These are phyloP conservation scores for Etheostoma perlongum DNA, from an alignment of 2,797 vertebrate genomes.

Conservation along the genomic window DNA sequence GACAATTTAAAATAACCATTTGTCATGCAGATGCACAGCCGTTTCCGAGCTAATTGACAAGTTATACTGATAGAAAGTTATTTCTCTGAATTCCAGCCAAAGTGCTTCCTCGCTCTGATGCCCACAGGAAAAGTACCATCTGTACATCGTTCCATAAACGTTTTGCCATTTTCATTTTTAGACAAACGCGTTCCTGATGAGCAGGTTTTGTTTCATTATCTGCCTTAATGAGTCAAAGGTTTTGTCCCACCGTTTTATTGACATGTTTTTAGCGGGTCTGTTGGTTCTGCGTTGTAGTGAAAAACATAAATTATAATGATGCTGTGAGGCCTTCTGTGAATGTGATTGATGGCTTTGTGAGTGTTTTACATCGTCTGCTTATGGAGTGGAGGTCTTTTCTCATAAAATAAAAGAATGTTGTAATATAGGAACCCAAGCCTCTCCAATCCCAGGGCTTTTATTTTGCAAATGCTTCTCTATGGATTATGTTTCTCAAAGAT, in stretches of 20 bases:
- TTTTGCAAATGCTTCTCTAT: slow-evolving; percentile 57
- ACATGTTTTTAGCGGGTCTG: slow-evolving; percentile 39
- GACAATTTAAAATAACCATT: slow-evolving; percentile 48
- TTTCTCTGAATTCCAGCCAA: slow-evolving; percentile 69
- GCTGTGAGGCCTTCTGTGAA: slow-evolving; percentile 28
- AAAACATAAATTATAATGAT: slow-evolving; percentile 43
- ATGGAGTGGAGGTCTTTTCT: slow-evolving; percentile 41
- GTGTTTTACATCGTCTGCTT: slow-evolving; percentile 38
- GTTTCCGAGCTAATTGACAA: slow-evolving; percentile 63
- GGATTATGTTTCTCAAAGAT: slow-evolving; percentile 58
- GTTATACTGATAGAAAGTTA: slow-evolving; percentile 61
- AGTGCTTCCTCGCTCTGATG: slow-evolving; percentile 62
- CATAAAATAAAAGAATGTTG: slow-evolving; percentile 43
- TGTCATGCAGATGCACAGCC: slow-evolving; percentile 45
- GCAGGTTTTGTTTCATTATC: slow-evolving; percentile 72
- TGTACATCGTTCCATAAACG: slow-evolving; percentile 62
- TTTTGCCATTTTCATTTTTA: slow-evolving; percentile 62
- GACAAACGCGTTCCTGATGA: slow-evolving; percentile 67
- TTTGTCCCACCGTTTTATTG: slow-evolving; percentile 55
- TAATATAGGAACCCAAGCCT: slow-evolving; percentile 32
- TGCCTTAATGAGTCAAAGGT: slow-evolving; percentile 67
- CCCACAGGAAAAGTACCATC: slow-evolving; percentile 75
- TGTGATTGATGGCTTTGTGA: slow-evolving; percentile 47
- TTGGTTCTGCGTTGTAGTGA: slow-evolving; percentile 32
- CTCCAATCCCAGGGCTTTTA: slow-evolving; percentile 41